Evolutionary conservation across 2,888 invertebrate genomes (phyloP).

Genomic region (Latheticus oryzae): DNA sequence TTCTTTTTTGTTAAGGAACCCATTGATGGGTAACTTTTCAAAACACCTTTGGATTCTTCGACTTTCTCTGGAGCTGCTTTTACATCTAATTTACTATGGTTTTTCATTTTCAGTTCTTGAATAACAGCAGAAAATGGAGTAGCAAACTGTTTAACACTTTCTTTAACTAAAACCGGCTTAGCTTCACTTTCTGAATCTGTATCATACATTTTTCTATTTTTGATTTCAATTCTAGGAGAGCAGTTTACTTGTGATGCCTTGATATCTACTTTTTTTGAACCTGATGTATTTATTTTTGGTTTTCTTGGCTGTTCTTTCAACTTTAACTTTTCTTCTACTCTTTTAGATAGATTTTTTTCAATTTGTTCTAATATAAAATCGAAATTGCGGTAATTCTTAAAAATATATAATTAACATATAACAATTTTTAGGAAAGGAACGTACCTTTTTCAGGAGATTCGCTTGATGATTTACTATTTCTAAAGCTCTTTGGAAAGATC

Average conservation of each 20-base stretch:
- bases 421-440: constrained; percentile 5
- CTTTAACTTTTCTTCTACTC: constrained; percentile 20
- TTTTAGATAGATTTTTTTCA: constrained; percentile 13
- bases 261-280: neutral
- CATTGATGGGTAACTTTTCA: constrained; percentile 70
- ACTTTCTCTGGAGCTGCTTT: constrained; percentile 8
- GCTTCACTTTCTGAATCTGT: constrained; percentile 52
- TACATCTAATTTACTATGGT: constrained; percentile 24
- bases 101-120: constrained; percentile 46
- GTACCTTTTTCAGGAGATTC: constrained; percentile 70
- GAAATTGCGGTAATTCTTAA: constrained; percentile 45
- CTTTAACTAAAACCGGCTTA: constrained; percentile 7
- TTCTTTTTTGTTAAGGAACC: constrained; percentile 72
- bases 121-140: constrained; percentile 46
- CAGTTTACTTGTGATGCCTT: neutral
- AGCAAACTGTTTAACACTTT: constrained; percentile 21
- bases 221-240: constrained; percentile 45
- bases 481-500: constrained; percentile 70
- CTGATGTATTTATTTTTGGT: constrained; percentile 3
- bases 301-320: constrained; percentile 23
- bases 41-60: constrained; percentile 66
- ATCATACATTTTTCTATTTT: constrained; percentile 52
- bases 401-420: constrained; percentile 24
- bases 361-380: constrained; percentile 26
- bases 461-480: constrained; percentile 71